Percentiles rank a stretch among this genome's conserved stretches.
phyloP scores from a whole-genome alignment of 2,797 vertebrate species.

The Urocyon cinereoargenteus region DNA sequence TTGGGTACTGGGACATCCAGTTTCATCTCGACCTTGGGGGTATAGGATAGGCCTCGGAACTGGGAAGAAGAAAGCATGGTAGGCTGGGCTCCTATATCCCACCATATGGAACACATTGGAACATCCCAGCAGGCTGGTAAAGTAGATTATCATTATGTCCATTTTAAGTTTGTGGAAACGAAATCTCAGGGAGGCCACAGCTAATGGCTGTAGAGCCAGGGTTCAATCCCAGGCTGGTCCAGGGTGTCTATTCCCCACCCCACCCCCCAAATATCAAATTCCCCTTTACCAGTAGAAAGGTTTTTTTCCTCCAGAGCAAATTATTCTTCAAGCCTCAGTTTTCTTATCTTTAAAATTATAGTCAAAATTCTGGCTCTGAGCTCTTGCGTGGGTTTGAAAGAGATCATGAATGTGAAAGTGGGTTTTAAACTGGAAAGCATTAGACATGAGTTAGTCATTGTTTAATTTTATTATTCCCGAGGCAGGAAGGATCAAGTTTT shows the following conservation, averaged over 20 bases:
- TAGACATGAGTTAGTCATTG: slow-evolving; percentile 55
- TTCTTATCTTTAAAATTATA: slow-evolving; percentile 67
- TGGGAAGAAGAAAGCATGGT: neutral
- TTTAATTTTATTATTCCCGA: slow-evolving; percentile 69
- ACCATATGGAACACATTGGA: neutral
- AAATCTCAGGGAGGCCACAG: neutral
- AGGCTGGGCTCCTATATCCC: neutral
- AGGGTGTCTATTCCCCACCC: neutral
- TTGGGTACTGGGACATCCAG: neutral
- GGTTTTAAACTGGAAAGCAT: slow-evolving; percentile 48
- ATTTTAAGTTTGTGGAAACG: neutral
- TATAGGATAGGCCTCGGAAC: neutral
- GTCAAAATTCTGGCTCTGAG: slow-evolving; percentile 43
- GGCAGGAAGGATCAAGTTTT: slow-evolving; percentile 67
- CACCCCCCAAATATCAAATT: neutral
- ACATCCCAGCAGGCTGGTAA: neutral
- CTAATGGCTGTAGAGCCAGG: neutral
- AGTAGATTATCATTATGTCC: neutral
- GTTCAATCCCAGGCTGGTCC: neutral
- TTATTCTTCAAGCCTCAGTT: slow-evolving; percentile 35
- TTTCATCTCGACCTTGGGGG: neutral
- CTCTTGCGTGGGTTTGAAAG: slow-evolving; percentile 51
- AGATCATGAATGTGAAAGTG: slow-evolving; percentile 60
- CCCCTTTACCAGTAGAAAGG: neutral
- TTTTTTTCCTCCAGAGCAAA: neutral